Conservation (phyloP, 1,140 invertebrate genomes). For the Batillaria attramentaria region DNA sequence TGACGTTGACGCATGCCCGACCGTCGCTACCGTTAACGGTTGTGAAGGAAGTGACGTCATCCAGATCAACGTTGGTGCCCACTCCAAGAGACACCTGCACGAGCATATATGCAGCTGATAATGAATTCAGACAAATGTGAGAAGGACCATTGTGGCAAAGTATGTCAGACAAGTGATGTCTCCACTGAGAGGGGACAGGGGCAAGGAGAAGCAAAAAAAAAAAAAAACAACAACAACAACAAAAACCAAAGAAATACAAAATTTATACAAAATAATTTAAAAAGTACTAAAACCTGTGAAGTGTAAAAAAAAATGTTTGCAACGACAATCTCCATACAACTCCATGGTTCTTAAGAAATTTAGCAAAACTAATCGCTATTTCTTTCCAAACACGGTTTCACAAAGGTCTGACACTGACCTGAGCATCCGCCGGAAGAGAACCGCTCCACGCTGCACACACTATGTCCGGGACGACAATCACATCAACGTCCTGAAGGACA, state of each 20-base stretch:
- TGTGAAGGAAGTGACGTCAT: conserved; percentile 5
- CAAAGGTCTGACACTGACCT: too few species aligned
- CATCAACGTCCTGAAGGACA: background rate
- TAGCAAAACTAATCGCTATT: too few species aligned
- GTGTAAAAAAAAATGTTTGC: background rate
- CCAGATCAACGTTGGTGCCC: background rate
- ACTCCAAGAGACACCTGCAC: background rate
- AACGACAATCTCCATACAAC: background rate
- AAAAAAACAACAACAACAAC: too few species aligned
- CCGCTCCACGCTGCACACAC: background rate
- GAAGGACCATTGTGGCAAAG: too few species aligned
- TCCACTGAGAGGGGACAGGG: too few species aligned
- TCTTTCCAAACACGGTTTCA: too few species aligned
- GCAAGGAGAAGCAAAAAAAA: too few species aligned
- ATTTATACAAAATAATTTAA: background rate
- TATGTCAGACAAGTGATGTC: too few species aligned
- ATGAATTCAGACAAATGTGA: too few species aligned
- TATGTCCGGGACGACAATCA: background rate
- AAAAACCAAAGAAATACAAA: too few species aligned
- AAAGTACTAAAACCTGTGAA: background rate
- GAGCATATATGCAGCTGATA: too few species aligned
- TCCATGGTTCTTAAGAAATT: background rate
- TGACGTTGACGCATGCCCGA: background rate
- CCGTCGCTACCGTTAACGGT: background rate
- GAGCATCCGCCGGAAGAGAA: background rate